Evolutionary conservation across 37 sponge, comb jelly and placozoan species (phyloP), one percentile per base, ranked within the genome.

Genomic region (Amphimedon queenslandica): DNA sequence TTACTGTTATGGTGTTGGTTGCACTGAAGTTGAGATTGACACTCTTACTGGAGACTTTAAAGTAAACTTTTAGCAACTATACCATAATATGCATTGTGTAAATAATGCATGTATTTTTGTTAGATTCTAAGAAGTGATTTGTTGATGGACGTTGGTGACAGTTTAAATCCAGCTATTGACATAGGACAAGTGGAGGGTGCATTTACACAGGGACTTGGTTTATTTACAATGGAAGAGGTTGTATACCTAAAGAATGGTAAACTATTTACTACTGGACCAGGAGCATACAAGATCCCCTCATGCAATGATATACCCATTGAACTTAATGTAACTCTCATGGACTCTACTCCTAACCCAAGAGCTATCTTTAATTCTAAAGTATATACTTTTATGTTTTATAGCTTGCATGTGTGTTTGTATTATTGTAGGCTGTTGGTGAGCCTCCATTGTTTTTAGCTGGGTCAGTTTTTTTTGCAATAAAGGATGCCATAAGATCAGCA

Each of bases 381-480:
- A 21, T n/a, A n/a, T 37, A 60, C 61, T n/a, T 25, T 60, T 5
- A 60, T 25, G 8, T 60, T 13, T 60, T 60, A 25, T 25, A 25
- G 21, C n/a, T 60, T 60, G 21, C 21, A n/a, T n/a, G 13, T 47
- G 53, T 18, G 8, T 60, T n/a, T 60, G 5, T 60, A 60, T 24
- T 53, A 16, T 16, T 60, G 4, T 79, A 87, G 88, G 93, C 84
- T 51, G 88, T 92, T 34, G 93, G 93, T 16, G 95, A 94, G 57
- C 95, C 95, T 13, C 95, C 95, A n/a, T 66, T 94, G 75, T 90
- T 94, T 74, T 67, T 94, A 55, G 95, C 78, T 28, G 64, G 87
- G 30, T 74, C 77, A 71, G 95, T 94, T 21, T 79, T 90, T 42
- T 90, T 90, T 80, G 95, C 91, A 40, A 86, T 94, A 60, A 73